Conservation (phyloP, 2,797 vertebrate genomes). For the Pagetopsis macropterus region DNA sequence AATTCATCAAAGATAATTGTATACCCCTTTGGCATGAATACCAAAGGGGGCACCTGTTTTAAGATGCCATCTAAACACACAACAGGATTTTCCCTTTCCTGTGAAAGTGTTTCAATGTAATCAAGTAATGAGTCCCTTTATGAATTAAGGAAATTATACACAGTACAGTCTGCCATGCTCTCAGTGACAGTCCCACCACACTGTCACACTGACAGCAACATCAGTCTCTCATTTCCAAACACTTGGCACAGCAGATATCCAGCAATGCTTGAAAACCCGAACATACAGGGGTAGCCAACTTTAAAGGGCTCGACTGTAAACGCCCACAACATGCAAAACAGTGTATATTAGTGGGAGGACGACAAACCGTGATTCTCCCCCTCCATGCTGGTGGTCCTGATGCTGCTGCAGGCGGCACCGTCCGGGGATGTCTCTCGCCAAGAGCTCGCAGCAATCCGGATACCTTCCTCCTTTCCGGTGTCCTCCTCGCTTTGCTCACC, state of each 20-base stretch:
- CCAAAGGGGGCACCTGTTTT: slow-evolving; percentile 63
- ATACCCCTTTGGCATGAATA: slow-evolving; percentile 26
- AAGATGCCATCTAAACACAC: neutral
- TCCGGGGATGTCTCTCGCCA: slow-evolving; percentile 42
- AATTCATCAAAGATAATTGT: slow-evolving; percentile 57
- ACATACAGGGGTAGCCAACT: neutral
- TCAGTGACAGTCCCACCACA: slow-evolving; percentile 5
- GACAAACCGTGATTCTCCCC: slow-evolving; percentile 77
- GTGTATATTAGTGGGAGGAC: neutral
- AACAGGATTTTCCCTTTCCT: neutral
- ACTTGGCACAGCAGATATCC: slow-evolving; percentile 19
- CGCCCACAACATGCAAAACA: neutral
- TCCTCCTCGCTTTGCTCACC: slow-evolving; percentile 7
- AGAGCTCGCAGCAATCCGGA: slow-evolving; percentile 57
- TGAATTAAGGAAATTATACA: neutral
- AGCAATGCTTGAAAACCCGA: neutral
- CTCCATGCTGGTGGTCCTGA: slow-evolving; percentile 77
- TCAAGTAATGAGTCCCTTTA: neutral
- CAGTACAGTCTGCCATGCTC: slow-evolving; percentile 1
- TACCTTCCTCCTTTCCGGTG: slow-evolving; percentile 25
- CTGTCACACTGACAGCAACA: slow-evolving; percentile 30
- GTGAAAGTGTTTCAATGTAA: neutral
- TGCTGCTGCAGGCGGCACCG: slow-evolving; percentile 67
- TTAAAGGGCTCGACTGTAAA: neutral
- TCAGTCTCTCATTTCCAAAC: slow-evolving; percentile 9